These are phyloP conservation scores for Xiphophorus hellerii DNA, from an alignment of 2,113 vertebrate genomes.

Conservation along the genomic window DNA sequence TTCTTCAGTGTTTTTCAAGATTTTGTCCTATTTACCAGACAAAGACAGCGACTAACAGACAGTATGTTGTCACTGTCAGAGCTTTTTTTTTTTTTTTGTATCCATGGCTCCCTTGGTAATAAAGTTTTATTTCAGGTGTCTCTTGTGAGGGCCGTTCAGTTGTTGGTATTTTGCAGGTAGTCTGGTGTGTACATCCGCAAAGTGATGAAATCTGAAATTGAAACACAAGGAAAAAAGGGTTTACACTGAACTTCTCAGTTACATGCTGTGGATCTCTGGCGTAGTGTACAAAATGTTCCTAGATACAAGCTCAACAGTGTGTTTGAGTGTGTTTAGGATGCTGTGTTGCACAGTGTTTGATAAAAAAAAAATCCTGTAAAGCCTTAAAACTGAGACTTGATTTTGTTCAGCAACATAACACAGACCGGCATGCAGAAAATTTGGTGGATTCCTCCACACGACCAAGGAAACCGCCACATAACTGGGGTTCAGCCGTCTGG, in stretches of 20 bases:
- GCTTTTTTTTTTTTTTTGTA: neutral
- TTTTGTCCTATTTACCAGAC: too few species aligned
- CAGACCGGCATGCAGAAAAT: constrained; percentile 10
- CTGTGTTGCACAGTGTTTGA: neutral
- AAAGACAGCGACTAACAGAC: neutral
- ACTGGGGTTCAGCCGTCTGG: constrained; percentile 7
- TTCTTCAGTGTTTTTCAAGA: neutral
- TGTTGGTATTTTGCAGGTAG: neutral
- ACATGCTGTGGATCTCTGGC: neutral
- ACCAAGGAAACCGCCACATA: constrained; percentile 27
- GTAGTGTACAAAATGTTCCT: constrained; percentile 26
- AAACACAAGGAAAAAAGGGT: constrained; percentile 2
- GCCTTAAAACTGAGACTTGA: constrained; percentile 34
- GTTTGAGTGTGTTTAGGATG: neutral
- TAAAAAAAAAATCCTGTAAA: constrained; percentile 18
- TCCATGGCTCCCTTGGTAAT: neutral
- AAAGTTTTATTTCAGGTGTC: neutral
- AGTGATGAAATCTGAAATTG: neutral
- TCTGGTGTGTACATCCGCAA: constrained; percentile 5
- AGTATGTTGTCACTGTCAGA: neutral
- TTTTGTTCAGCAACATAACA: constrained; percentile 34
- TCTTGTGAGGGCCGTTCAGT: constrained; percentile 1
- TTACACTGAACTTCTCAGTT: neutral
- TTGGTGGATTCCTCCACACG: constrained; percentile 25
- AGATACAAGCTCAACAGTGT: constrained; percentile 9